Percentiles rank a stretch among this genome's conserved stretches.
phyloP scores from a whole-genome alignment of 2,797 vertebrate species.

The Ctenochaetus hawaiiensis region DNA sequence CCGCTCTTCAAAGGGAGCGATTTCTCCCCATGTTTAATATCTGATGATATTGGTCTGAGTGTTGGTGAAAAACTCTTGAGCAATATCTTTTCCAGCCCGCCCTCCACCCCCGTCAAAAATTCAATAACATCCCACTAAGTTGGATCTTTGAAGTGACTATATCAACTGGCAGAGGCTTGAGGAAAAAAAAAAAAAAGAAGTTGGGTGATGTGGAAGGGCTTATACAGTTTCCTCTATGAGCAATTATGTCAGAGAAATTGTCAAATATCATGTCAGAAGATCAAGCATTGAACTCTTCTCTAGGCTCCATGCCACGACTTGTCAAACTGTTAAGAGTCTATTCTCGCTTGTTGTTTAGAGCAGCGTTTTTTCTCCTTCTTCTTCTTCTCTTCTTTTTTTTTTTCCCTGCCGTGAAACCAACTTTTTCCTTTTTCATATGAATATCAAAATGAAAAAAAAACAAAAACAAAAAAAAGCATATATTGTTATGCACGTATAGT shows the following conservation, averaged over 20 bases:
- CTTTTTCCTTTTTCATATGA: conserved; percentile 48
- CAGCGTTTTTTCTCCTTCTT: conserved; percentile 21
- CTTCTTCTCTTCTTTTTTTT: conserved; percentile 26
- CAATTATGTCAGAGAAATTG: conserved; percentile 77
- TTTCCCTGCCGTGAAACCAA: neutral
- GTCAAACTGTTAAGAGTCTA: conserved; percentile 56
- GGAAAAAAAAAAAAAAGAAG: conserved; percentile 36
- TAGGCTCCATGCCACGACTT: conserved; percentile 37
- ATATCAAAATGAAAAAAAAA: conserved; percentile 56
- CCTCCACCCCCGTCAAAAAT: conserved; percentile 78
- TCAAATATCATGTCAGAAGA: conserved; percentile 71
- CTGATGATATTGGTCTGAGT: conserved; percentile 83
- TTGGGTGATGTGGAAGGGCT: conserved; percentile 56
- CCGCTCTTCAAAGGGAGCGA: conserved; percentile 67
- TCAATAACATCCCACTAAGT: conserved; percentile 85
- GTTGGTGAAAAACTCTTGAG: conserved; percentile 79
- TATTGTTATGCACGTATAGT: conserved; percentile 64
- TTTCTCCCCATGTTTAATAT: conserved; percentile 82
- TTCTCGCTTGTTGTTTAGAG: conserved; percentile 47
- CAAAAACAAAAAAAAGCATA: conserved; percentile 39
- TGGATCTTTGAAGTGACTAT: conserved; percentile 79
- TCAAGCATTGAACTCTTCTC: conserved; percentile 62
- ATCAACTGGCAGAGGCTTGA: conserved; percentile 66
- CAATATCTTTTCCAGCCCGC: conserved; percentile 81
- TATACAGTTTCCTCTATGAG: conserved; percentile 66